These are phyloP conservation scores for Drosophila repleta DNA, from an alignment of 1,140 invertebrate genomes.

Conservation along the genomic window DNA sequence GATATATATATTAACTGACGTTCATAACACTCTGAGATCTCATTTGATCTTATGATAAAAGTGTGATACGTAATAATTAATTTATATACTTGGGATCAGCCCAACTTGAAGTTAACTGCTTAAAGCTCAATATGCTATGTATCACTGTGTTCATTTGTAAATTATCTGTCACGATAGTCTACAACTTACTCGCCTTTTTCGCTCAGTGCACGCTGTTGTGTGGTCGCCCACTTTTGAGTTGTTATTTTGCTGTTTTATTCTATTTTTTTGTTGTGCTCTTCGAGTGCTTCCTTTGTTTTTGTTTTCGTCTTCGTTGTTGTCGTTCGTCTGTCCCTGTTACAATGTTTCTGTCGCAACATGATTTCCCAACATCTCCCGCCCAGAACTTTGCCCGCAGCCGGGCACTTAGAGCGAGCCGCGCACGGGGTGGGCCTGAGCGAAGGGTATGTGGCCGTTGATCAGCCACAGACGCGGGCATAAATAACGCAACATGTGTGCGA, in stretches of 20 bases:
- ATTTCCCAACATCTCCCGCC: slow-evolving; percentile 23
- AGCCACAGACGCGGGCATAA: slow-evolving; percentile 42
- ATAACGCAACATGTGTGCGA: slow-evolving; percentile 27
- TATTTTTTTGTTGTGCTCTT: too few species aligned
- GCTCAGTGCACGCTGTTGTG: slow-evolving; percentile 60
- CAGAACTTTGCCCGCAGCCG: slow-evolving; percentile 1
- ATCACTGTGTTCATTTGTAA: too few species aligned
- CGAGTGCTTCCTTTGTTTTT: slow-evolving; percentile 54
- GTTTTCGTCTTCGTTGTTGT: slow-evolving; percentile 44
- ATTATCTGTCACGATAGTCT: too few species aligned
- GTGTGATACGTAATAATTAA: too few species aligned
- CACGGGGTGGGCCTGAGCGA: background rate
- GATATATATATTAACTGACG: too few species aligned
- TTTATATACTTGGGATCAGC: too few species aligned
- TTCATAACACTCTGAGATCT: too few species aligned
- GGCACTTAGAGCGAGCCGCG: background rate
- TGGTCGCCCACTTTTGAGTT: slow-evolving; percentile 64
- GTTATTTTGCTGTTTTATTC: slow-evolving; percentile 30
- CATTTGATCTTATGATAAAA: too few species aligned
- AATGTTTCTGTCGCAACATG: slow-evolving; percentile 74
- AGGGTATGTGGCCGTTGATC: slow-evolving; percentile 11
- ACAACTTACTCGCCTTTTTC: slow-evolving; percentile 30
- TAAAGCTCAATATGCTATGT: too few species aligned
- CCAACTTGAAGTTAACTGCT: too few species aligned
- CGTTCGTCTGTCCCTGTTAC: slow-evolving; percentile 65